phyloP scores from a whole-genome alignment of 92 coral and sea anemone species.

The Heteractis magnifica region DNA sequence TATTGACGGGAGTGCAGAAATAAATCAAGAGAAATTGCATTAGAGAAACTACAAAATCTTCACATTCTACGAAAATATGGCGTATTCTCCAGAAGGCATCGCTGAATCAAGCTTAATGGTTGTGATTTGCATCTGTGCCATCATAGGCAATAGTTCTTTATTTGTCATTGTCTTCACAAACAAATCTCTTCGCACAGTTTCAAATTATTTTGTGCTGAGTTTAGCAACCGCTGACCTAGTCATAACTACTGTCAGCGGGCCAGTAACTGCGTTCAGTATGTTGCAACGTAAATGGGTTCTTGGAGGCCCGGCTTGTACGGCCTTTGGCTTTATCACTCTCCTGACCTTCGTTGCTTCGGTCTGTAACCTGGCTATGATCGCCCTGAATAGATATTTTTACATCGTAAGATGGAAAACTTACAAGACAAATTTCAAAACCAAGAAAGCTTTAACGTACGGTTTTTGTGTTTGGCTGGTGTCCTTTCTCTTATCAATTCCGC shows the following conservation, averaged over 20 bases:
- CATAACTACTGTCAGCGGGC: slow-evolving; percentile 82
- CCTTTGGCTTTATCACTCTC: slow-evolving; percentile 70
- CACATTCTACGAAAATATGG: background rate
- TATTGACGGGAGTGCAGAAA: too few species aligned
- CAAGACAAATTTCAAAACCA: slow-evolving; percentile 41
- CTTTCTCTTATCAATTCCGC: slow-evolving; percentile 59
- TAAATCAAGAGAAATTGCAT: too few species aligned
- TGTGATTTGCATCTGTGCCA: slow-evolving; percentile 47
- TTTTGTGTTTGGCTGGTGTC: slow-evolving; percentile 68
- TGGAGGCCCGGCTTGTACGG: slow-evolving; percentile 57
- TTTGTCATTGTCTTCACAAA: slow-evolving; percentile 57
- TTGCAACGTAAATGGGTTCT: slow-evolving; percentile 60
- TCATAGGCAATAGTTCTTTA: slow-evolving; percentile 63
- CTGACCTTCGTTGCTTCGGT: slow-evolving; percentile 87
- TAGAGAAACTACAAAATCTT: too few species aligned
- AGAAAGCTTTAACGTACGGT: slow-evolving; percentile 31
- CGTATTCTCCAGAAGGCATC: slow-evolving; percentile 14
- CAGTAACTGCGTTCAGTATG: slow-evolving; percentile 71
- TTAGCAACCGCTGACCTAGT: slow-evolving; percentile 89
- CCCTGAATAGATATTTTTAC: slow-evolving; percentile 77
- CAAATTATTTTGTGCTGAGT: slow-evolving; percentile 71
- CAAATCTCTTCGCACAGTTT: slow-evolving; percentile 56
- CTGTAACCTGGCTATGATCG: slow-evolving; percentile 79
- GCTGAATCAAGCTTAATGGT: slow-evolving; percentile 54
- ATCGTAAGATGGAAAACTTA: slow-evolving; percentile 83